Conservation (phyloP, 2,113 vertebrate species). For the Aptenodytes patagonicus region DNA sequence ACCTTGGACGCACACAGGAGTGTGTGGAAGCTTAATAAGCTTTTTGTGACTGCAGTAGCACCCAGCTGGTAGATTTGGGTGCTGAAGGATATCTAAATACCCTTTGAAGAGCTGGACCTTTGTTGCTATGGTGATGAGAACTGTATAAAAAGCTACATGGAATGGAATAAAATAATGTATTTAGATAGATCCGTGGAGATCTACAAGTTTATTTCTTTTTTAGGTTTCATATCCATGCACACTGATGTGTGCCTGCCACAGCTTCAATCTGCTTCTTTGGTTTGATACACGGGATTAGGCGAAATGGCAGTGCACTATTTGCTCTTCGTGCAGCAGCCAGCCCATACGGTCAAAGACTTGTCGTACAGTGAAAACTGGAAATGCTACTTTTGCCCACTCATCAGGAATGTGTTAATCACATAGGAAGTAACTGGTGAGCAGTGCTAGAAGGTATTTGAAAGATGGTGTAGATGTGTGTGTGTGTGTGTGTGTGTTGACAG, state of each 20-base stretch:
- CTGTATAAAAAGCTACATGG: slow-evolving; percentile 10
- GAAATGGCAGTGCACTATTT: not conserved
- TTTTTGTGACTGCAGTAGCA: not conserved
- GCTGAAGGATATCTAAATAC: slow-evolving; percentile 17
- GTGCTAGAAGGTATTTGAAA: not conserved
- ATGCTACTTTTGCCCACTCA: not conserved
- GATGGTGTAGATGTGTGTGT: not conserved
- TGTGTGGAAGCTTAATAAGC: not conserved
- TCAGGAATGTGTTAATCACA: not conserved
- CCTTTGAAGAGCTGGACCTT: slow-evolving; percentile 10
- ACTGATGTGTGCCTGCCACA: not conserved
- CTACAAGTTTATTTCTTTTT: slow-evolving; percentile 7
- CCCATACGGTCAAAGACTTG: not conserved
- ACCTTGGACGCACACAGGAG: not conserved
- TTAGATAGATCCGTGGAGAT: not conserved
- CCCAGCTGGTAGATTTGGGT: not conserved
- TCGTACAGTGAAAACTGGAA: not conserved
- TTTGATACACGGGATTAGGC: not conserved
- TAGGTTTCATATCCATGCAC: not conserved
- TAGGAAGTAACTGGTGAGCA: not conserved
- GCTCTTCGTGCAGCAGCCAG: not conserved
- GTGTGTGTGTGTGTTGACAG: not conserved
- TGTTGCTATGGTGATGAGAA: slow-evolving; percentile 42
- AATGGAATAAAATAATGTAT: slow-evolving; percentile 34
- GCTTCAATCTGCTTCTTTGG: not conserved